Percentiles rank a stretch among this genome's conserved stretches.
These are phyloP conservation scores for Leucoma salicis DNA, from an alignment of 2,888 invertebrate genomes.

Conservation along the genomic window DNA sequence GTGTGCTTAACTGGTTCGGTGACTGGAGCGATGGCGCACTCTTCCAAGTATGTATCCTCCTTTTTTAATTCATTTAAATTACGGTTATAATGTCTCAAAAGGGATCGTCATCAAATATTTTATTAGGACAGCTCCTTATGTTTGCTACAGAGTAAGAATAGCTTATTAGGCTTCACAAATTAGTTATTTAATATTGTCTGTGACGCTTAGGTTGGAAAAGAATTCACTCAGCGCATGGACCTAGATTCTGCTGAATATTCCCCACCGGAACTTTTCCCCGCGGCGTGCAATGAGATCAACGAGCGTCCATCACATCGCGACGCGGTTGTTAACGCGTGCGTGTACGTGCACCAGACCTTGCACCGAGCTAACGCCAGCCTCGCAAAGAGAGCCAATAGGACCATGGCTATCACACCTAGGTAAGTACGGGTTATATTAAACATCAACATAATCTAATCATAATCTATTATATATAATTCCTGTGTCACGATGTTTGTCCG, in stretches of 20 bases:
- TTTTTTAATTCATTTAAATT: too few species aligned
- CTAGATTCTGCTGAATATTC: slow-evolving; percentile 93
- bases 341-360: slow-evolving; percentile 98
- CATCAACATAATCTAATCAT: too few species aligned
- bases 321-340: slow-evolving; percentile 99
- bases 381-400: slow-evolving; percentile 95
- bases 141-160: too few species aligned
- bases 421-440: too few species aligned
- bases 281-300: slow-evolving; percentile 89
- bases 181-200: too few species aligned
- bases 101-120: too few species aligned
- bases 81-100: too few species aligned
- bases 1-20: slow-evolving; percentile 99
- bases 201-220: slow-evolving; percentile 93
- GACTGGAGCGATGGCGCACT: slow-evolving; percentile 99
- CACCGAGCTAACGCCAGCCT: slow-evolving; percentile 96
- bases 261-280: slow-evolving; percentile 94
- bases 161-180: too few species aligned
- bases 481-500: too few species aligned
- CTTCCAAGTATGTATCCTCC: slow-evolving; percentile 85
- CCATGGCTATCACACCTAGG: slow-evolving; percentile 98
- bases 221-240: slow-evolving; percentile 97
- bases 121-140: too few species aligned
- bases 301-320: slow-evolving; percentile 92
- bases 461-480: too few species aligned